phyloP scores from a whole-genome alignment of 2,113 vertebrate species.

The Procavia capensis region DNA sequence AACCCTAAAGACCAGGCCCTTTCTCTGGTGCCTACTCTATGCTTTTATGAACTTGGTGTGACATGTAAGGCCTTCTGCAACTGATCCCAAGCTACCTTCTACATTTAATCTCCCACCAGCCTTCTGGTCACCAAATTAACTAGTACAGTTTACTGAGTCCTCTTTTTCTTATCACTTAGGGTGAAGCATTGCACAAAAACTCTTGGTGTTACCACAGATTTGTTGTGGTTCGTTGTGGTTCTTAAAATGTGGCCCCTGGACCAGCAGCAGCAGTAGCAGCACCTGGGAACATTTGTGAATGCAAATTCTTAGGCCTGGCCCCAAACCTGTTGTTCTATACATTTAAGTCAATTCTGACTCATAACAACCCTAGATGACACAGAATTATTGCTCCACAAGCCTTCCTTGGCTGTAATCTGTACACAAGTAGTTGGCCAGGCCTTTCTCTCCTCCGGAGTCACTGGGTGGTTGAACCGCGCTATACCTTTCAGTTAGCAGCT shows the following conservation, averaged over 20 bases:
- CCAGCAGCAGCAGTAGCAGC: not conserved
- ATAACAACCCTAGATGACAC: no score
- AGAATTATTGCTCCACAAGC: no score
- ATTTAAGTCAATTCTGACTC: no score
- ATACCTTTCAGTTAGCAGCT: not conserved
- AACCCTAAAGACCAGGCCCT: rapidly evolving
- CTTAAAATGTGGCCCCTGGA: not conserved
- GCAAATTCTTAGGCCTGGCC: not conserved
- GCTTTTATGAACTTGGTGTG: not conserved
- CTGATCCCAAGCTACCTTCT: not conserved
- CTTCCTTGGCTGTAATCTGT: no score
- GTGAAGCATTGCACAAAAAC: not conserved
- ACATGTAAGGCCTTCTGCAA: not conserved
- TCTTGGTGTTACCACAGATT: not conserved
- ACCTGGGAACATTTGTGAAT: not conserved
- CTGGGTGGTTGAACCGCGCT: not conserved
- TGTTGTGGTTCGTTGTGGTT: not conserved
- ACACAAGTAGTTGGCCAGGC: no score
- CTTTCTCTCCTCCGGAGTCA: no score
- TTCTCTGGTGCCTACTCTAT: not conserved
- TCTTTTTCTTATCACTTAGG: not conserved
- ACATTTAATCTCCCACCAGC: not conserved
- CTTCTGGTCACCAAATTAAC: not conserved
- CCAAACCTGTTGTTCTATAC: not conserved
- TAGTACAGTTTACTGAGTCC: not conserved